Conservation (phyloP, 2,797 vertebrate species). For the Macroramphosus scolopax region DNA sequence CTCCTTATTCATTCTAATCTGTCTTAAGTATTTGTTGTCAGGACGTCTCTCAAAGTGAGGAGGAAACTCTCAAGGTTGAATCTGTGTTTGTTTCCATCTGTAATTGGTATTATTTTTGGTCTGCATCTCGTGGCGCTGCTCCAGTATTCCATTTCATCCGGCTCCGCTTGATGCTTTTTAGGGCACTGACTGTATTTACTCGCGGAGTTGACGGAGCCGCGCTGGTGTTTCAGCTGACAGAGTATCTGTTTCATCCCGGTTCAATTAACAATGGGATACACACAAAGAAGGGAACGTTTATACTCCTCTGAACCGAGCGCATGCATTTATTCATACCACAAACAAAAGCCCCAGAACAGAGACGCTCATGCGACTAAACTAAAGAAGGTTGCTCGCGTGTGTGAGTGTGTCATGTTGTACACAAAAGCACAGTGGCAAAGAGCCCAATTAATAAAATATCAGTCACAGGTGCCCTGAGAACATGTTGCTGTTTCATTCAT, state of each 20-base stretch:
- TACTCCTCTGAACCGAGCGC: conserved; percentile 21
- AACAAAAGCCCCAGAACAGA: conserved; percentile 31
- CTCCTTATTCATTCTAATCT: conserved; percentile 46
- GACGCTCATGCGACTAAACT: conserved; percentile 25
- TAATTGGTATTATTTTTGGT: conserved; percentile 43
- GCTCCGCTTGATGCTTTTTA: conserved; percentile 35
- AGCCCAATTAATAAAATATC: conserved; percentile 54
- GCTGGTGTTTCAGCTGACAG: conserved; percentile 25
- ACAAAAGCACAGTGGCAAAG: conserved; percentile 21
- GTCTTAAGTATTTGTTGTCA: conserved; percentile 52
- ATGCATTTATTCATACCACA: conserved; percentile 39
- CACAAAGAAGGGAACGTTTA: conserved; percentile 31
- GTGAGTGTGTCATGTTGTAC: conserved; percentile 1
- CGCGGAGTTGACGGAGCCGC: too few relatives aligned
- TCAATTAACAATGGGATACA: conserved; percentile 59
- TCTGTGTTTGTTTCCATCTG: conserved; percentile 45
- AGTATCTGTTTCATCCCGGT: conserved; percentile 51
- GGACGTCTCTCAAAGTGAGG: conserved; percentile 16
- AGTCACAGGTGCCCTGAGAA: conserved; percentile 33
- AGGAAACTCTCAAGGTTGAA: conserved; percentile 38
- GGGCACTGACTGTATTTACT: too few relatives aligned
- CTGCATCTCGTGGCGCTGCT: conserved; percentile 20
- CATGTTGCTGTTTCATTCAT: conserved; percentile 37
- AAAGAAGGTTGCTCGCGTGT: not conserved
- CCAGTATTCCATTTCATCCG: conserved; percentile 63